Conservation (phyloP, 2,888 invertebrate species). For the Lomographa bimaculata region DNA sequence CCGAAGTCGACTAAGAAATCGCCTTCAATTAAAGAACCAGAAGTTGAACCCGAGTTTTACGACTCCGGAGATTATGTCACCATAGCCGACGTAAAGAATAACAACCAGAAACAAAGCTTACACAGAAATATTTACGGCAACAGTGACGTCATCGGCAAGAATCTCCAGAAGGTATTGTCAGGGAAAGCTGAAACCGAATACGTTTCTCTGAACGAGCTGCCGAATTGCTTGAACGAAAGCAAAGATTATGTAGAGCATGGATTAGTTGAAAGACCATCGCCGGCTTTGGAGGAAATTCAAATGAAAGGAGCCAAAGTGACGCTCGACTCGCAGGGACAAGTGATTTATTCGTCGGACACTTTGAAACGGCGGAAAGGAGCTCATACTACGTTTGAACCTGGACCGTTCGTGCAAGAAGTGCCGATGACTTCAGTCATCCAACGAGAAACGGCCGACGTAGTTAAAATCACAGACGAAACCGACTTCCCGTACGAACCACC, state of each 20-base stretch:
- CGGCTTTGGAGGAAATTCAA: slow-evolving; percentile 69
- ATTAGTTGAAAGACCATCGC: slow-evolving; percentile 56
- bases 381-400: slow-evolving; percentile 94
- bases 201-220: slow-evolving; percentile 91
- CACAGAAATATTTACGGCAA: slow-evolving; percentile 83
- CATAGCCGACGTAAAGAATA: slow-evolving; percentile 92
- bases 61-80: slow-evolving; percentile 93
- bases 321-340: slow-evolving; percentile 93
- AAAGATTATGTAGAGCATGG: slow-evolving; percentile 71
- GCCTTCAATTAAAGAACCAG: slow-evolving; percentile 70
- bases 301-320: slow-evolving; percentile 90
- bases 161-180: slow-evolving; percentile 83
- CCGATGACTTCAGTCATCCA: slow-evolving; percentile 68
- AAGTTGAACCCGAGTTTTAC: slow-evolving; percentile 71
- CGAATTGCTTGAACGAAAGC: slow-evolving; percentile 75
- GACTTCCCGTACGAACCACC: slow-evolving; percentile 72
- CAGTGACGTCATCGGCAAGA: slow-evolving; percentile 87
- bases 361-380: slow-evolving; percentile 90
- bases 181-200: slow-evolving; percentile 89
- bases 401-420: slow-evolving; percentile 90
- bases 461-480: slow-evolving; percentile 70
- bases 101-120: slow-evolving; percentile 85
- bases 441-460: slow-evolving; percentile 67
- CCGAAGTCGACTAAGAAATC: slow-evolving; percentile 81
- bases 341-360: slow-evolving; percentile 94